Evolutionary conservation across 2,113 vertebrate genomes (phyloP), one percentile per base, ranked within the genome.

Genomic region (Sinosuthora webbiana): DNA sequence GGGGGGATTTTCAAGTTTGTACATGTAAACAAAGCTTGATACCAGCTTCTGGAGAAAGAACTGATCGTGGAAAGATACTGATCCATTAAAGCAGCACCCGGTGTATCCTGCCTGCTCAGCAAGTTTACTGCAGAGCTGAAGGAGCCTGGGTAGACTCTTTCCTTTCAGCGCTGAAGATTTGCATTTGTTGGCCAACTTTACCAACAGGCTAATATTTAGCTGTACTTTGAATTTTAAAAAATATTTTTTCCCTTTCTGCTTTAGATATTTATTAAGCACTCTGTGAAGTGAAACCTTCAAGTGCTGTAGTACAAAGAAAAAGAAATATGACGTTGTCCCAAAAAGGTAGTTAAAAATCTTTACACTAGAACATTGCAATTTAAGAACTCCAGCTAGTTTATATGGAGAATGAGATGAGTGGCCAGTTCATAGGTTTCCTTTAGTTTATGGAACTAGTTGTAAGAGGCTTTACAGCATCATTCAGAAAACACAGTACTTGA

Each of bases 1-100:
- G 90, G 70, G 94, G 86, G 63, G 95, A 95, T 88, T 96, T 96
- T 96, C 95, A 71, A 90, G 95, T 91, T 84, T 94, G 68, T 74
- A 93, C 77, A 77, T 86, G 82, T 96, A 93, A 95, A 91, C 92
- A 94, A 86, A 80, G 57, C 68, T 90, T 93, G 83, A 81, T 63
- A 93, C 82, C 49, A 67, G 88, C 62, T 87, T 93, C 23, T 89
- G 70, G 91, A 91, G 69, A 91, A 94, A 93, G 75, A 85, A n/a
- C 33, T 41, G 87, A 41, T 94, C 94, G 45, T 83, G 81, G 55
- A 52, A 85, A 74, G 93, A 83, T 88, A 83, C 64, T 10, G 22
- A 55, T 68, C n/a, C 71, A n/a, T 91, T 87, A 76, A 91, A 76
- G 63, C 31, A 80, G 60, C 23, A 4, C 31, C 24, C 9, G 1